Evolutionary conservation across 2,113 vertebrate species (phyloP), one percentile per base, ranked within the genome.

Genomic region (Lophura nycthemera): DNA sequence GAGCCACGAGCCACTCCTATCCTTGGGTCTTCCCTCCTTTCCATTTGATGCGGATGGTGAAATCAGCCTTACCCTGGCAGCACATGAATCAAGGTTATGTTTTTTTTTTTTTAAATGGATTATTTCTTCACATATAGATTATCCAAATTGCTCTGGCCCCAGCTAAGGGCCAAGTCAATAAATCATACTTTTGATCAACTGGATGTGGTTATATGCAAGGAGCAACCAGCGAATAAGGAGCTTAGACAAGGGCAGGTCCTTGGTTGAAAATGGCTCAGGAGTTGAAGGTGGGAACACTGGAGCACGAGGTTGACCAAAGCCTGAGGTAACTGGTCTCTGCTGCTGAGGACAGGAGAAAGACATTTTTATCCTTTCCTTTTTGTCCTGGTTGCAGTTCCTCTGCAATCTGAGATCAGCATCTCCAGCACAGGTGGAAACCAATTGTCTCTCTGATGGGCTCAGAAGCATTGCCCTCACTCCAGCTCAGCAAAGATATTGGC

Each of bases 171-270:
- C 64, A 83, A 25, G 34, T 21, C 42, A 30, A n/a, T 67, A 71
- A 67, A 52, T 38, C 0, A 0, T 2, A 6, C 2, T 2, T n/a
- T 54, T 56, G 74, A 13, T 60, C n/a, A 57, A 29, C 73, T 67
- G 63, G 61, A 52, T 30, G 3, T 9, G 17, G 32, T 17, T 81
- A 66, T 76, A 48, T 32, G 61, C 65, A 71, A 64, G 45, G 52
- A 86, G 66, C 36, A 75, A 24, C 29, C 27, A 42, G 47, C 77
- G 29, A 90, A 47, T 13, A 67, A 73, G n/a, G 7, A 61, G 32
- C 52, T 72, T 61, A 52, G 61, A 74, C 10, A 75, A 81, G 25
- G 47, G 20, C 32, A 86, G 34, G 14, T 82, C 27, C 27, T 67
- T 48, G 43, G 34, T 82, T 1, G 17, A 88, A 6, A 8, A 38